Evolutionary conservation across 2,888 invertebrate genomes (phyloP).

Genomic region (Loripinus fragilis): DNA sequence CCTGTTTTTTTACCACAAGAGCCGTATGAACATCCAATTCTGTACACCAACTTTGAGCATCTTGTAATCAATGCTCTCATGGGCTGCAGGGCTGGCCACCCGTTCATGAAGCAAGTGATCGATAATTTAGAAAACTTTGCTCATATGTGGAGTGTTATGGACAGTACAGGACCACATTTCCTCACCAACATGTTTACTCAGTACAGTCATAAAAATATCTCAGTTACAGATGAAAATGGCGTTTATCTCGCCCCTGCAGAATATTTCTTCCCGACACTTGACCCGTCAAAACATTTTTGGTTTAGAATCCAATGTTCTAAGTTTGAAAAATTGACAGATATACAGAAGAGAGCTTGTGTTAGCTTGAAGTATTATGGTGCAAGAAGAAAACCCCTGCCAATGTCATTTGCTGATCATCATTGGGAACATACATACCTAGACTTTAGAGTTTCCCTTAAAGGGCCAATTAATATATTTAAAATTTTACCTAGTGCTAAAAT

Average conservation of each 20-base stretch:
- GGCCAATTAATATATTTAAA: constrained; percentile 60
- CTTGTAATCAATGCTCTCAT: constrained; percentile 78
- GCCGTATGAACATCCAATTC: constrained; percentile 76
- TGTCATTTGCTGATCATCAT: constrained; percentile 76
- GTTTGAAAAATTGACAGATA: constrained; percentile 60
- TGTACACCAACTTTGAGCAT: constrained; percentile 76
- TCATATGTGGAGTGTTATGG: constrained; percentile 77
- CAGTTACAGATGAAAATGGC: constrained; percentile 55
- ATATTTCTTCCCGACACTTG: constrained; percentile 77
- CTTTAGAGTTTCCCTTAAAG: constrained; percentile 65
- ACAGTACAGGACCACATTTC: constrained; percentile 79
- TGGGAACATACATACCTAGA: constrained; percentile 78
- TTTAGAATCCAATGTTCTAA: constrained; percentile 70
- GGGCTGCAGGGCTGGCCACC: constrained; percentile 74
- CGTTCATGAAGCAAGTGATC: constrained; percentile 75
- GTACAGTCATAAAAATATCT: constrained; percentile 53
- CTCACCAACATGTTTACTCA: constrained; percentile 67
- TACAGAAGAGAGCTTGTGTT: constrained; percentile 72
- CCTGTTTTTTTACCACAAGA: constrained; percentile 78
- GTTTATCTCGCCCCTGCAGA: constrained; percentile 76
- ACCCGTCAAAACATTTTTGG: constrained; percentile 73
- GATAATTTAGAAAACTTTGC: constrained; percentile 70
- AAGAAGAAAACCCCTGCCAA: constrained; percentile 60
- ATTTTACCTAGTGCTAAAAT: constrained; percentile 62
- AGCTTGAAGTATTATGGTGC: constrained; percentile 68